Evolutionary conservation across 2,113 vertebrate species (phyloP), one percentile per base, ranked within the genome.

Genomic region (Myanophis thanlyinensis): DNA sequence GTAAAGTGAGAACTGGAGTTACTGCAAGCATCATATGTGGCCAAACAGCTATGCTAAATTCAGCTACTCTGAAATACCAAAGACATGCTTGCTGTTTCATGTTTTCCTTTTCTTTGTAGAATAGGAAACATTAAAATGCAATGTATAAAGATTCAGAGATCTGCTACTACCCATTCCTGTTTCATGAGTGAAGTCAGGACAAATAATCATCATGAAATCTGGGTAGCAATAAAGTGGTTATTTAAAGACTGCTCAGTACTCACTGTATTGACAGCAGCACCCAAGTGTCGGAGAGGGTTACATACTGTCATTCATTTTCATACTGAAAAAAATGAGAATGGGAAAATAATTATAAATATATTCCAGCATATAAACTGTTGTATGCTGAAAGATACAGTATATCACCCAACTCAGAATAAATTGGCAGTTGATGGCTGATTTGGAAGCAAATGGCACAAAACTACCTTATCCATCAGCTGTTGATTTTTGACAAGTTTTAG

Each of bases 401-500:
- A 87, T 47, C 52, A 35, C 10, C 9, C 88, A 40, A 46, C 49
- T 56, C 51, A 49, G 10, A 59, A 91, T 18, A 89, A 89, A 49
- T 47, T 23, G 84, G 49, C 30, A 59, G 4, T 85, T 59, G 44
- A 49, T 25, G 23, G 15, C 44, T 40, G 13, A 13, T 40, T 56
- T 85, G 47, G 25, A 88, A 80, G 35, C 52, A 85, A 85, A 62
- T 15, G 25, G 80, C 53, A 90, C 40, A 56, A n/a, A 86, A n/a
- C 23, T 1, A 11, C 20, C 1, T 54, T 1, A 25, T 40, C 88
- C 18, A 48, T 51, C 88, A 90, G 46, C 88, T 30, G n/a, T 53
- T 56, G 46, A 49, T 54, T 30, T 59, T 62, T 93, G 88, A 48
- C 62, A 80, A 89, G 52, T 56, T 54, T 93, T 96, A 49, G 80